Evolutionary conservation across 2,113 vertebrate species (phyloP).

Genomic region (Uria aalge): DNA sequence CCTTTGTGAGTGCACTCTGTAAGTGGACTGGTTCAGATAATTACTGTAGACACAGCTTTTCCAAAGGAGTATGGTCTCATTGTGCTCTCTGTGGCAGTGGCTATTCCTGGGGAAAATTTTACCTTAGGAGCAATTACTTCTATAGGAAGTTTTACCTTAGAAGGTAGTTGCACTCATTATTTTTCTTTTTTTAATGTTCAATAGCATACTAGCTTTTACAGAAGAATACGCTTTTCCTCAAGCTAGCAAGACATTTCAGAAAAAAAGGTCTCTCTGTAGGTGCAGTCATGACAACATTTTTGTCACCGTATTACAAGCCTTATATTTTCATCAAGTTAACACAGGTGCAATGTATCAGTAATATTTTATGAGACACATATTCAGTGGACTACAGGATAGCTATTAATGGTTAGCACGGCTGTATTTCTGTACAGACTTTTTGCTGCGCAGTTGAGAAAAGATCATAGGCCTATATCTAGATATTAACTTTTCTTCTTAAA

Average conservation of each 20-base stretch:
- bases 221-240: neutral
- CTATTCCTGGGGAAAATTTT: neutral
- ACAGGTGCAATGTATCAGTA: neutral
- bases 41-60: neutral
- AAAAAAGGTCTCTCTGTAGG: neutral
- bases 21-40: neutral
- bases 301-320: neutral
- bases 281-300: neutral
- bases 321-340: neutral
- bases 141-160: neutral
- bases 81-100: neutral
- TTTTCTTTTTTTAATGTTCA: neutral
- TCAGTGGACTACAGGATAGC: neutral
- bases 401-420: neutral
- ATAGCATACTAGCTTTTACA: neutral
- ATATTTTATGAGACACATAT: neutral
- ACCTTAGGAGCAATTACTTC: neutral
- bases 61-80: neutral
- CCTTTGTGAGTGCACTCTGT: neutral
- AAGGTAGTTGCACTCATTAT: neutral
- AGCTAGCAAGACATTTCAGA: neutral
- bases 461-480: neutral
- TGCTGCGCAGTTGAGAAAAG: neutral
- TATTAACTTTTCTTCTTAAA: neutral
- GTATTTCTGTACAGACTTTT: neutral